Base-by-base conservation (phyloP, 2,113 vertebrate genomes). In the Amblyopsis rosae region DNA sequence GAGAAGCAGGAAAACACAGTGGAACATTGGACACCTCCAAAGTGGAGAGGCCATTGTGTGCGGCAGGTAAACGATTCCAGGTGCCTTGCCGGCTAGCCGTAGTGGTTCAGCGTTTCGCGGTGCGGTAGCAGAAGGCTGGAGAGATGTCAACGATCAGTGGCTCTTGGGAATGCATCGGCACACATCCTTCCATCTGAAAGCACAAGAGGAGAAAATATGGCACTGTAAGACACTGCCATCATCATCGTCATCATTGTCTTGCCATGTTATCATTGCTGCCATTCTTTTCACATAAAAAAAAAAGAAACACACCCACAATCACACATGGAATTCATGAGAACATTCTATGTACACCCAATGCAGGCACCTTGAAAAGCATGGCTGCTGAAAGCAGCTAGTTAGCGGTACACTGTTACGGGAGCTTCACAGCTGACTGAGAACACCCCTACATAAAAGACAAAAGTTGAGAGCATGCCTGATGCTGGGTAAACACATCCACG, bases 171-270 rank as follows among this genome's bases (percentile, higher is more conserved):
- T 60, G 73, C 69, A 58, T 84, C 83, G 72, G 67, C 76, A 61
- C 71, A 89, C 89, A 92, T 92, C 82, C 79, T 92, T 78, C 79
- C 79, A 82, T 86, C 92, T 93, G 84, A 47, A 81, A 78, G 55
- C 45, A 55, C 46, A 67, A 16, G 65, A 12, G 8, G 13, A 19
- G 45, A 82, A 75, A 65, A 76, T 12, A 8, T 12, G 33, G 35
- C 16, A n/a, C 4, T 41, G 19, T n/a, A 47, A 59, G 16, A 47
- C 54, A 57, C 57, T 10, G n/a, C 62, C 9, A 15, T 62, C 53
- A 19, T 41, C 50, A 41, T 41, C 35, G 1, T 51, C 47, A 65
- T 16, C 32, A 53, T 35, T 12, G 13, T 9, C 2, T 26, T 59
- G 33, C 0, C 58, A 35, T 41, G 19, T 41, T 13, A 8, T 41